Evolutionary conservation across 1,140 invertebrate genomes (phyloP), one percentile per base, ranked within the genome.

Genomic region (Neodiprion virginianus): DNA sequence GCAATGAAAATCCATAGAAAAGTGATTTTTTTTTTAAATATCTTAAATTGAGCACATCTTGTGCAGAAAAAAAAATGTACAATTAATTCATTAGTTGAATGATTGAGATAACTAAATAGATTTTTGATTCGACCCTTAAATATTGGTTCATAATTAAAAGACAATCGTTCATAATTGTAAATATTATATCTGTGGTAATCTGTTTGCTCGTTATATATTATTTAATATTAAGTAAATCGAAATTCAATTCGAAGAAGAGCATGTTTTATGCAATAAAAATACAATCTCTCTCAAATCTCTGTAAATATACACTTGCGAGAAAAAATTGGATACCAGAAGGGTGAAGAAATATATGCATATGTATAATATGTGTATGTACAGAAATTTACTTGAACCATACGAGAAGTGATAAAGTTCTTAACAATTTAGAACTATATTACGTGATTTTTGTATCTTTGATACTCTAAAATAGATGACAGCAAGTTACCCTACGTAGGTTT

Each of bases 331-430:
- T 61, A 61, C 11, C 11, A 2, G 53, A 61, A 61, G 11, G 53
- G 53, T 61, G 53, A 61, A 61, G 53, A 61, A 17, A 61, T 61
- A 61, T 61, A 14, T 61, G n/a, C n/a, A 61, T 61, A 17, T 61
- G n/a, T 17, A 61, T 12, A 61, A 61, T 40, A 40, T 61, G 11
- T 61, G n/a, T 61, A 61, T 61, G 53, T 61, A 61, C 53, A 61
- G 53, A 61, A 61, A 61, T 17, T 61, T 61, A 61, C n/a, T 61
- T 61, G 11, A 61, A 61, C n/a, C n/a, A 17, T 61, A 17, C n/a
- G 53, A 61, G 53, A 61, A 61, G n/a, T 61, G 53, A 61, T 61
- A 61, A 12, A 11, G 53, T 61, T 61, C 4, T 61, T 12, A 14
- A 61, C n/a, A 7, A 61, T 8, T 8, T 61, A 61, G 5, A 61